A percentile compares a stretch with the other conserved stretches of the same genome.
Evolutionary conservation across 2,797 vertebrate species (phyloP).

Genomic region (Neosilurus hyrtlii): DNA sequence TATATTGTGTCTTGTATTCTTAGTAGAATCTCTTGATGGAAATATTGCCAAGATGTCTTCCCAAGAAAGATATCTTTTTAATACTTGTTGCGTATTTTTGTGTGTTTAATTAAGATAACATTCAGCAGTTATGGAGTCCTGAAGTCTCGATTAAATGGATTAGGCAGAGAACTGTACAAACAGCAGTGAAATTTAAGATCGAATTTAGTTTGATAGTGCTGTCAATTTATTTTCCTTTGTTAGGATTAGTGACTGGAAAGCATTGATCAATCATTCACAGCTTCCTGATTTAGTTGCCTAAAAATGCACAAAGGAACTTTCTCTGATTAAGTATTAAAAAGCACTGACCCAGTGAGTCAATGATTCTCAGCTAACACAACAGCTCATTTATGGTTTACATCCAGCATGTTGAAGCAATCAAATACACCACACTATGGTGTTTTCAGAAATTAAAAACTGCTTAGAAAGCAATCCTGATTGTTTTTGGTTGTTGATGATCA

Average conservation of each 20-base stretch:
- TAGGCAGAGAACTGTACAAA: constrained; percentile 40
- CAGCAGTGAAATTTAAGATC: constrained; percentile 14
- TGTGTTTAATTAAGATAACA: constrained; percentile 31
- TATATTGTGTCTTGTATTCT: not conserved
- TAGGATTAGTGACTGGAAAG: constrained; percentile 16
- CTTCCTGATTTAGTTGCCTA: not conserved
- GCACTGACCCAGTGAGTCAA: not conserved
- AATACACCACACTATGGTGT: not conserved
- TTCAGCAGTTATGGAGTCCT: not conserved
- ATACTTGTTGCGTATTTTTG: not conserved
- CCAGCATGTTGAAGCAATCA: not conserved
- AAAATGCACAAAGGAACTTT: not conserved
- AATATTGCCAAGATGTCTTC: not conserved
- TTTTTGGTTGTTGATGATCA: constrained; percentile 5
- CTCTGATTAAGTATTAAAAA: constrained; percentile 11
- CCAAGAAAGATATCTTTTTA: not conserved
- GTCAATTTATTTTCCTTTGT: not conserved
- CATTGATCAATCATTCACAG: not conserved
- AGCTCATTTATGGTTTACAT: not conserved
- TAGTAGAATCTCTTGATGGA: constrained; percentile 1
- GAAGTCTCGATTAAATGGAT: not conserved
- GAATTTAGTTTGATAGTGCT: not conserved
- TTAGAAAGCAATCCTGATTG: not conserved
- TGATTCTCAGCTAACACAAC: not conserved
- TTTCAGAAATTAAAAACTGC: not conserved